Conservation (phyloP, 2,888 invertebrate species). For the Nycteola revayana region DNA sequence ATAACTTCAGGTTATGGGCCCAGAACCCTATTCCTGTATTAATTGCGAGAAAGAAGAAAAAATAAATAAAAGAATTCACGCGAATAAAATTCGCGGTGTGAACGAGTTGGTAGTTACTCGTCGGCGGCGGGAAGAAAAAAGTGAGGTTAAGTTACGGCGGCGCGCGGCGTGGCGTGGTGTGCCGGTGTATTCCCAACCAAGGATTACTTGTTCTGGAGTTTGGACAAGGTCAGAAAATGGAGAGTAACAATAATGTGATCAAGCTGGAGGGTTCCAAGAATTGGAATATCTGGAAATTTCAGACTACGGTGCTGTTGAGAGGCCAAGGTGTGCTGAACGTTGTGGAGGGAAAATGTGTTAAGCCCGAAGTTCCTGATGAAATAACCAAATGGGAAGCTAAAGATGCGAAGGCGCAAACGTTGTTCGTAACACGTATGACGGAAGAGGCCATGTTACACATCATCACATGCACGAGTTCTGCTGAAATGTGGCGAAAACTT, state of each 20-base stretch:
- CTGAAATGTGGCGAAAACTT: slow-evolving; percentile 21
- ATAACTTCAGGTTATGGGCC: neutral
- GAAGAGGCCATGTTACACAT: slow-evolving; percentile 37
- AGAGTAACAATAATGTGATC: slow-evolving; percentile 7
- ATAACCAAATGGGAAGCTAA: slow-evolving; percentile 20
- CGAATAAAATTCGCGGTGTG: no score
- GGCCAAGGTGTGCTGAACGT: slow-evolving; percentile 25
- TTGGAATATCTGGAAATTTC: slow-evolving; percentile 38
- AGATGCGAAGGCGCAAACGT: slow-evolving; percentile 33
- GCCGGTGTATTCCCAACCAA: neutral
- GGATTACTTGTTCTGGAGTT: neutral
- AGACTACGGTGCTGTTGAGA: slow-evolving; percentile 23
- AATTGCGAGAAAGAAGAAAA: neutral
- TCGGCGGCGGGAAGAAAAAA: neutral
- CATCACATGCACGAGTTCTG: slow-evolving; percentile 13
- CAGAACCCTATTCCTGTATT: neutral
- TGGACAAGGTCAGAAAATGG: neutral
- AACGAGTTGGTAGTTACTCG: neutral
- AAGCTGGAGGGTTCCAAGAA: slow-evolving; percentile 31
- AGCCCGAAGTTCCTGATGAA: slow-evolving; percentile 17
- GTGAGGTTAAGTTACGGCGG: neutral
- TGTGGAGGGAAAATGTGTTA: slow-evolving; percentile 17
- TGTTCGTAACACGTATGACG: slow-evolving; percentile 32
- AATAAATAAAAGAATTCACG: neutral
- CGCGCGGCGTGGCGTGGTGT: neutral